A percentile compares a stretch with the other conserved stretches of the same genome.
These are phyloP conservation scores for Drosophila aldrichi DNA, from an alignment of 2,888 invertebrate genomes.

Conservation along the genomic window DNA sequence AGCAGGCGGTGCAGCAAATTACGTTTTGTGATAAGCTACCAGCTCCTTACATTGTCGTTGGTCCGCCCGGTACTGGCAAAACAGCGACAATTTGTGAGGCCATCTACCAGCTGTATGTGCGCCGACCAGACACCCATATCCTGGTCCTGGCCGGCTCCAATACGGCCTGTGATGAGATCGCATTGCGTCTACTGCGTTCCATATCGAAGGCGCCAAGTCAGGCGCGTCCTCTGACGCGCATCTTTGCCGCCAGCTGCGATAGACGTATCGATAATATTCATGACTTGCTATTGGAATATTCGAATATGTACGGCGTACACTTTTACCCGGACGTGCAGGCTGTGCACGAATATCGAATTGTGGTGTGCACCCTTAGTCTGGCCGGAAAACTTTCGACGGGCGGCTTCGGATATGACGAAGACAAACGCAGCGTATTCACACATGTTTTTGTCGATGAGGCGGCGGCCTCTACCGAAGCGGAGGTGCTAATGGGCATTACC, in stretches of 20 bases:
- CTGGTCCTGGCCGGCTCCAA: conserved; percentile 90
- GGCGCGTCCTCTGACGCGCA: conserved; percentile 83
- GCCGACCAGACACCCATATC: conserved; percentile 85
- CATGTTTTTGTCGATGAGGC: conserved; percentile 92
- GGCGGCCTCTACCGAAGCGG: conserved; percentile 90
- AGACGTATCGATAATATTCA: conserved; percentile 83
- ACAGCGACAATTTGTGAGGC: conserved; percentile 90
- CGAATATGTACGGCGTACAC: conserved; percentile 84
- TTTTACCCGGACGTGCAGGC: conserved; percentile 85
- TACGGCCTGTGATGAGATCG: conserved; percentile 90
- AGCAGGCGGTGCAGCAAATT: conserved; percentile 89
- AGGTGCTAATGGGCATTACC: conserved; percentile 87
- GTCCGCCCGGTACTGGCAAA: conserved; percentile 89
- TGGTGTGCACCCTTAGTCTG: conserved; percentile 88
- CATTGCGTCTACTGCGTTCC: conserved; percentile 85
- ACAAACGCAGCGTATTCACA: conserved; percentile 85
- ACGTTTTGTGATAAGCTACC: conserved; percentile 85
- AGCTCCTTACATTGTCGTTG: conserved; percentile 93
- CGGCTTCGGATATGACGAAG: conserved; percentile 58
- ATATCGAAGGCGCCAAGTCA: conserved; percentile 52
- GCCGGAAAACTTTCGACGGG: conserved; percentile 86
- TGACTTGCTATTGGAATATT: conserved; percentile 83
- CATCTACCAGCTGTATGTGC: conserved; percentile 87
- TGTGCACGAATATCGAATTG: conserved; percentile 87
- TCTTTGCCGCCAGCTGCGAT: conserved; percentile 85